Percentiles rank a stretch among this genome's conserved stretches.
Evolutionary conservation across 2,113 vertebrate genomes (phyloP).

Genomic region (Numenius arquata): DNA sequence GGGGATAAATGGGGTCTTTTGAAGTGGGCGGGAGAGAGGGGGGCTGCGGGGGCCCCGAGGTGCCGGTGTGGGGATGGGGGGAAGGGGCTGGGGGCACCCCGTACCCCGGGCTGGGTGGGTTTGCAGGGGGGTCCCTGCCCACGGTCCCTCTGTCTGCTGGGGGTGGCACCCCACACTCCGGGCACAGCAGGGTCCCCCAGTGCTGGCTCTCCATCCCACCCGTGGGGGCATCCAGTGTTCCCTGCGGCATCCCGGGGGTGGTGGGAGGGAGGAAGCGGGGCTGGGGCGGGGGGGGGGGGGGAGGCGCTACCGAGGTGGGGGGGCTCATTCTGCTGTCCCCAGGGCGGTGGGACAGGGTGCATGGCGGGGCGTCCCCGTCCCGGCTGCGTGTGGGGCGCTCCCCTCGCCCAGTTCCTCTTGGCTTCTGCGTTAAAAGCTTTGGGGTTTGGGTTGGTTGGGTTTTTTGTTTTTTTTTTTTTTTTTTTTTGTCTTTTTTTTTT

Average conservation of each 20-base stretch:
- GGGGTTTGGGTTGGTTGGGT: background rate
- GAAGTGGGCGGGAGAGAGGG: background rate
- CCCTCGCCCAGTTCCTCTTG: constrained; percentile 7
- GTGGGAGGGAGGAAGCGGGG: background rate
- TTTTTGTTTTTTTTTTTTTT: background rate
- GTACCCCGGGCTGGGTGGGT: background rate
- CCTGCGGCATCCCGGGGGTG: background rate
- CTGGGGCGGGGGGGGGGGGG: background rate
- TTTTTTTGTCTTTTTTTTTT: background rate
- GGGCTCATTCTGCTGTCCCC: background rate
- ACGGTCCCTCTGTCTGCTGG: background rate
- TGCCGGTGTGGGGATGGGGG: constrained; percentile 38
- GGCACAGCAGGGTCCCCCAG: background rate
- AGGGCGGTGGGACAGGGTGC: background rate
- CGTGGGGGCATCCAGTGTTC: background rate
- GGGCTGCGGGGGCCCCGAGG: constrained; percentile 30
- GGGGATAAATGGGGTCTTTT: constrained; percentile 68
- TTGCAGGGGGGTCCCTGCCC: background rate
- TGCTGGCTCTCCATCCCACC: background rate
- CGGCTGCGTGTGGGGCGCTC: background rate
- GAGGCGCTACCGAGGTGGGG: background rate
- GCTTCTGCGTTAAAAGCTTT: background rate
- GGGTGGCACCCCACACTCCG: background rate
- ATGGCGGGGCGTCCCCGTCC: background rate
- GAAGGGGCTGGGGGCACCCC: background rate